Conservation (phyloP, 2,113 vertebrate genomes). For the Sinocyclocheilus anophthalmus region DNA sequence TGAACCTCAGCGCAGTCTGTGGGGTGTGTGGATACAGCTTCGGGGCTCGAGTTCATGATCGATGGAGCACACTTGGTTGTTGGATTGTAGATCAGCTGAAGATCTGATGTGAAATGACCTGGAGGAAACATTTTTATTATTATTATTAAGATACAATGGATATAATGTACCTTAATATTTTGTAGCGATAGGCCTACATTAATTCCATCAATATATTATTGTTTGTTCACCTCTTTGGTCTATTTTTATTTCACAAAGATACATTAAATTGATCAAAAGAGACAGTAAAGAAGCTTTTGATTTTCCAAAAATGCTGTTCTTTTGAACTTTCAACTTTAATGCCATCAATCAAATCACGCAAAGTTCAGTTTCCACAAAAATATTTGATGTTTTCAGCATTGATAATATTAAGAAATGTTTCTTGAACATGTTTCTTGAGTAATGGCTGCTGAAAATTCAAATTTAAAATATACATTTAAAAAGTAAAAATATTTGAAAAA, state of each 20-base stretch:
- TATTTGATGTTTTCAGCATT: not conserved
- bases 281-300: not conserved
- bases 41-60: conserved; percentile 37
- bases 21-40: conserved; percentile 39
- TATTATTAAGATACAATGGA: not conserved
- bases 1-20: conserved; percentile 81
- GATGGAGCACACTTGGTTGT: conserved; percentile 45
- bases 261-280: not conserved
- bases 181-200: not conserved
- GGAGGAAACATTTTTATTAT: not conserved
- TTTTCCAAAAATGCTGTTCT: not conserved
- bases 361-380: not conserved
- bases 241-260: not conserved
- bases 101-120: not conserved
- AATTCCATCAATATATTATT: not conserved
- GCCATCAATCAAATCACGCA: not conserved
- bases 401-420: not conserved
- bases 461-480: no score
- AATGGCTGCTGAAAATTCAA: no score
- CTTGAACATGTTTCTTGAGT: not conserved
- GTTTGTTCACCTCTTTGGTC: not conserved
- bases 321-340: not conserved
- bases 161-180: not conserved
- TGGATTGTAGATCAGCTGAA: not conserved
- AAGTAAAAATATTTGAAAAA: no score